Evolutionary conservation across 1,140 invertebrate species (phyloP).

Genomic region (Saccostrea cuccullata): DNA sequence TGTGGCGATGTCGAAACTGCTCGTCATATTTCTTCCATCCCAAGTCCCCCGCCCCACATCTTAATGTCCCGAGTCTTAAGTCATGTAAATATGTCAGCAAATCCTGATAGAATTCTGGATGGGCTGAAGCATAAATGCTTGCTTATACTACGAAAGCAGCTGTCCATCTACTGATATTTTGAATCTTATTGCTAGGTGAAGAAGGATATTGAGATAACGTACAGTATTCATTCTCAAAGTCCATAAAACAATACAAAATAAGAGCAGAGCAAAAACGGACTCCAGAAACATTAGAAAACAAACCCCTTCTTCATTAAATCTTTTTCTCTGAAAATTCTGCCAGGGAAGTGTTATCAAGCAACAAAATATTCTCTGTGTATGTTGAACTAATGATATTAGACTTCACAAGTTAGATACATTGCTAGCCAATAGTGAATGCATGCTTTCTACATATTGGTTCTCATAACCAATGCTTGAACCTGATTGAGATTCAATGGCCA

Average conservation of each 20-base stretch:
- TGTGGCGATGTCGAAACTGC: no score
- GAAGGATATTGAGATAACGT: no score
- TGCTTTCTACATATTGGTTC: neutral
- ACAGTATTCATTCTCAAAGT: no score
- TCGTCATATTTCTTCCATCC: no score
- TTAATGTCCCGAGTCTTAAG: neutral
- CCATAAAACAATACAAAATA: no score
- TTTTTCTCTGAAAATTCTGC: neutral
- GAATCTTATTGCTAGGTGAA: neutral
- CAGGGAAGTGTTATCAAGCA: slow-evolving; percentile 24
- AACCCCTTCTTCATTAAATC: no score
- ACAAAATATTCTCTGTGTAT: neutral
- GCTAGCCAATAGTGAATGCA: neutral
- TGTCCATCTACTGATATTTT: slow-evolving; percentile 24
- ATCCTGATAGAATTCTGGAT: neutral
- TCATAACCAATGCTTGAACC: slow-evolving; percentile 21
- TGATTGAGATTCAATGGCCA: neutral
- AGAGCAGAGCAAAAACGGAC: no score
- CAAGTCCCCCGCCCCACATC: no score
- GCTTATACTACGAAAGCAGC: slow-evolving; percentile 40
- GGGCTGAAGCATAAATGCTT: slow-evolving; percentile 15
- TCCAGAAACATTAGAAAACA: no score
- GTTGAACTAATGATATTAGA: neutral
- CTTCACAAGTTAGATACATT: neutral
- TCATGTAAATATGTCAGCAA: slow-evolving; percentile 13